Conservation (phyloP, 2,888 invertebrate species). For the Nebria brevicollis region DNA sequence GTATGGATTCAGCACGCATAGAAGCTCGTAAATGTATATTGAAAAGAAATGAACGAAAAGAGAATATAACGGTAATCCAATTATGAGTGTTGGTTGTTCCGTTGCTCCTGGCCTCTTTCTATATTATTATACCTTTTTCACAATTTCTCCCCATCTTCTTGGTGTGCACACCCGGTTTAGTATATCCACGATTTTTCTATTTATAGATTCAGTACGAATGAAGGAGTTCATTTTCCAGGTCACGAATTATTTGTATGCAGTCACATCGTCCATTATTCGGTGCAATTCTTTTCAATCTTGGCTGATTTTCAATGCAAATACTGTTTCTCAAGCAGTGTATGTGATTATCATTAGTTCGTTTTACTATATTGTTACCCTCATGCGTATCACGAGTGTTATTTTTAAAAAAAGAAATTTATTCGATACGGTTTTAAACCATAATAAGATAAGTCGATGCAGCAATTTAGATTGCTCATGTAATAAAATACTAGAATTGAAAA, state of each 20-base stretch:
- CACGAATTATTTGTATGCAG: slow-evolving; percentile 45
- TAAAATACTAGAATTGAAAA: too few species aligned
- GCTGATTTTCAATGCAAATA: slow-evolving; percentile 16
- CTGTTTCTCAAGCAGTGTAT: neutral
- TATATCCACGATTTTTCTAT: slow-evolving; percentile 4
- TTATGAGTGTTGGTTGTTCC: slow-evolving; percentile 13
- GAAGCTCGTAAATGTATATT: neutral
- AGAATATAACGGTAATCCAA: slow-evolving; percentile 13
- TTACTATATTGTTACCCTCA: neutral
- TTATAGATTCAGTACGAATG: slow-evolving; percentile 17
- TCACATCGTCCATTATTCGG: slow-evolving; percentile 39
- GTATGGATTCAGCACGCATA: neutral
- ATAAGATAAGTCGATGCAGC: too few species aligned
- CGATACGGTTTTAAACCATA: too few species aligned
- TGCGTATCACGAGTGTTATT: neutral
- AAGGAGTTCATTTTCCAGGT: slow-evolving; percentile 44
- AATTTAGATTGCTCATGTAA: too few species aligned
- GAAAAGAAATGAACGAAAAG: slow-evolving; percentile 7
- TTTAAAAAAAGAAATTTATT: too few species aligned
- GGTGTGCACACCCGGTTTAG: slow-evolving; percentile 5
- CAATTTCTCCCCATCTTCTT: neutral
- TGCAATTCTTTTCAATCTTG: slow-evolving; percentile 42
- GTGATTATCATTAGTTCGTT: neutral
- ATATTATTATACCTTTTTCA: neutral
- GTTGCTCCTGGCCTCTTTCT: slow-evolving; percentile 6